phyloP scores from a whole-genome alignment of 2,888 invertebrate genomes.

The Pterostichus madidus region DNA sequence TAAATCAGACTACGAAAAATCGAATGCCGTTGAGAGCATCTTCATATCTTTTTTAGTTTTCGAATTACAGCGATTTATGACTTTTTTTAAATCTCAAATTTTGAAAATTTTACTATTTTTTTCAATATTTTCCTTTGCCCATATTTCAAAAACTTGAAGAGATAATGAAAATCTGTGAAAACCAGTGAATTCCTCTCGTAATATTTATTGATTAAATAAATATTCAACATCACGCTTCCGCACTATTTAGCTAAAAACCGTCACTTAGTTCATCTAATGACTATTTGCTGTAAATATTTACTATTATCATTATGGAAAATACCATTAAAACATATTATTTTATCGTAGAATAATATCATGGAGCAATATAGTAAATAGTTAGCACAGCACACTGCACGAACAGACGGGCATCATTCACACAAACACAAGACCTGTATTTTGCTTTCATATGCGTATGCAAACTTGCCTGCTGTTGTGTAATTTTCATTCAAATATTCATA shows the following conservation, averaged over 20 bases:
- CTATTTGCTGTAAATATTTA: neutral
- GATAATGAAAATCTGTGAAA: too few species aligned
- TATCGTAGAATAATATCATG: conserved; percentile 36
- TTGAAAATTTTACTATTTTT: too few species aligned
- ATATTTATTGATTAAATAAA: too few species aligned
- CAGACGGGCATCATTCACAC: neutral
- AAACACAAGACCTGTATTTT: neutral
- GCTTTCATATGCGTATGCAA: conserved; percentile 1
- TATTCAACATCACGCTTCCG: neutral
- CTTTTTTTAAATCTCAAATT: too few species aligned
- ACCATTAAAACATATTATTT: conserved; percentile 32
- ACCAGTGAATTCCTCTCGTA: too few species aligned
- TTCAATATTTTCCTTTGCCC: too few species aligned
- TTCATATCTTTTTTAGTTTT: too few species aligned
- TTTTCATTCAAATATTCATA: conserved; percentile 49
- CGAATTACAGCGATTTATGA: too few species aligned
- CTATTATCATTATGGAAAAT: conserved; percentile 24
- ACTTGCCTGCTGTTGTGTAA: conserved; percentile 28
- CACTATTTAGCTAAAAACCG: neutral
- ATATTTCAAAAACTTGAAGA: too few species aligned
- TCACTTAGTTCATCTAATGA: neutral
- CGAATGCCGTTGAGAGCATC: too few species aligned
- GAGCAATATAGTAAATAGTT: neutral
- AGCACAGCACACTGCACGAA: neutral
- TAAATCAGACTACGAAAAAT: too few species aligned